Evolutionary conservation across 1,140 invertebrate species (phyloP), one percentile per base, ranked within the genome.

Genomic region (Brachionus koreanus): DNA sequence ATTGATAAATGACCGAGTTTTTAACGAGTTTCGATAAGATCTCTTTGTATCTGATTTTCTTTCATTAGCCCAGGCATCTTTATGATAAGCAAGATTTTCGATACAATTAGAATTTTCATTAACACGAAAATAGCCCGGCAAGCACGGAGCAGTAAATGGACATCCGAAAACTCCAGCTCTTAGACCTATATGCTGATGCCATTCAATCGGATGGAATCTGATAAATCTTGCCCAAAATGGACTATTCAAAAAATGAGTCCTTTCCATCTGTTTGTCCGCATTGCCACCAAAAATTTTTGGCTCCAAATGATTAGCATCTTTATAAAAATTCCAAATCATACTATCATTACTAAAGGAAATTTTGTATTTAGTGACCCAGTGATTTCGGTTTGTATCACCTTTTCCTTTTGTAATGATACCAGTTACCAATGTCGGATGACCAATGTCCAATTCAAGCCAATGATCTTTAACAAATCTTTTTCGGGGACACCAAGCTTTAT

Each of bases 371-470:
- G 89, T 90, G 2, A 91, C 90, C 90, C 90, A 91, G 79, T 91
- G 89, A 83, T 89, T 87, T 37, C 88, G 83, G n/a, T 84, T 85
- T 16, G 88, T 89, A 85, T 91, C 91, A 0, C 89, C 90, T 76
- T 90, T 85, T n/a, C 91, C 91, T 82, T 89, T 89, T 2, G 89
- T 91, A 4, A 91, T 84, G 12, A 91, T 84, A 4, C 90, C 91
- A 3, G 91, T 91, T 4, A 91, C 87, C 25, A 87, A 85, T n/a
- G 89, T 90, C 0, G 91, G 90, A 2, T 90, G 90, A 2, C 91
- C 90, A 9, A 91, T 85, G 84, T 91, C 91, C 35, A 91, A 87
- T 85, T 91, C 90, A 5, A 91, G 85, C 91, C 91, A 91, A 83
- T 91, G 90, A 7, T 90, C 86, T 35, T 87, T 85, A 91, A 90